phyloP scores from a whole-genome alignment of 2,888 invertebrate species.

The Chaitophorus viminalis region DNA sequence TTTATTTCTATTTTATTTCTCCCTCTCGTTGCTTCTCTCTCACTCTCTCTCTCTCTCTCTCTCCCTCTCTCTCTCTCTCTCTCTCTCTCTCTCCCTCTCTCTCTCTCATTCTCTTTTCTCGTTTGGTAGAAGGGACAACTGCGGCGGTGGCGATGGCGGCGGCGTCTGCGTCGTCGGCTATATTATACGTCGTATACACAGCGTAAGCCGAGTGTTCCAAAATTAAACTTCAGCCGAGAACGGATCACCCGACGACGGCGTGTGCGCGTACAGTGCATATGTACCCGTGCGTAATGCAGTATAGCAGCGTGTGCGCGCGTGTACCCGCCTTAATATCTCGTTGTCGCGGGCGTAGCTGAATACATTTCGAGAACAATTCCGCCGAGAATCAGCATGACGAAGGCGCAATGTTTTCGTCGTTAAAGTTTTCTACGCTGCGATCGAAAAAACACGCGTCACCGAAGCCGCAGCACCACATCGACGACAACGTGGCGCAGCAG shows the following conservation, averaged over 20 bases:
- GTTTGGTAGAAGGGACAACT: background rate
- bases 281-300: background rate
- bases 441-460: conserved; percentile 54
- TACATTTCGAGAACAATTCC: background rate
- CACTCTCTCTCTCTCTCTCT: background rate
- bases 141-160: background rate
- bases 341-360: background rate
- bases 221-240: conserved; percentile 57
- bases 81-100: background rate
- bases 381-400: conserved; percentile 26
- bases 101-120: background rate
- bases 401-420: conserved; percentile 65
- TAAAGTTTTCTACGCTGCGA: conserved; percentile 64
- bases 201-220: conserved; percentile 43
- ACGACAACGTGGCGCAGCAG: background rate
- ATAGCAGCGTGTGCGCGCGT: background rate
- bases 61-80: background rate
- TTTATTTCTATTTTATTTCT: background rate
- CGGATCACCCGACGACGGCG: conserved; percentile 21
- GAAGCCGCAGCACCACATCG: conserved; percentile 36
- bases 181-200: no score
- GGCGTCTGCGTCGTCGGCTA: background rate
- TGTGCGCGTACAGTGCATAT: background rate
- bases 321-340: background rate
- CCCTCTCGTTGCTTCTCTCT: background rate